Evolutionary conservation across 1,140 invertebrate genomes (phyloP).

Genomic region (Ceratosolen solmsi): DNA sequence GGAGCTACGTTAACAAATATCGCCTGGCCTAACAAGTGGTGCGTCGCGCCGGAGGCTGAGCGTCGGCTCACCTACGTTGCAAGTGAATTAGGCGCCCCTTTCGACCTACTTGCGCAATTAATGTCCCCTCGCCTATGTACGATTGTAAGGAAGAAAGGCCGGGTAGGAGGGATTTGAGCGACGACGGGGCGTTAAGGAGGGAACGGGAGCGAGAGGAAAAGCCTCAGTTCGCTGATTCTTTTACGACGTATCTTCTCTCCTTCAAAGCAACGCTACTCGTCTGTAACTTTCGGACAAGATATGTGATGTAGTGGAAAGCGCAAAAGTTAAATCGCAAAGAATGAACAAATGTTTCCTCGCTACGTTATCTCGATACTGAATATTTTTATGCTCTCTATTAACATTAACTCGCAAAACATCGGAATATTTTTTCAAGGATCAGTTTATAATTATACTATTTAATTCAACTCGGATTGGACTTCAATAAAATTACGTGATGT

Average conservation of each 20-base stretch:
- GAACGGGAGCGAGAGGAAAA: not conserved
- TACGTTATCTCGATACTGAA: too few species aligned
- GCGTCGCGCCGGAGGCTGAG: conserved; percentile 52
- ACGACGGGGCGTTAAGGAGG: too few species aligned
- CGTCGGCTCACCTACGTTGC: conserved; percentile 64
- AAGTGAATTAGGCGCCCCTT: conserved; percentile 72
- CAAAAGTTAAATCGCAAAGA: not conserved
- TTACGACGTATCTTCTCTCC: not conserved
- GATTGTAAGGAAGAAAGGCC: not conserved
- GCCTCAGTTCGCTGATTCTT: not conserved
- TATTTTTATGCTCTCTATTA: too few species aligned
- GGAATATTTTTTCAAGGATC: too few species aligned
- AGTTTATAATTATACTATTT: too few species aligned
- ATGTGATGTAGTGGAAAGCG: not conserved
- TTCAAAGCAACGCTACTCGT: not conserved
- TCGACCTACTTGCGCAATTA: conserved; percentile 72
- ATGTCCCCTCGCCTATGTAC: conserved; percentile 58
- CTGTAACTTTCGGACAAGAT: not conserved
- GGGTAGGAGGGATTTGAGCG: too few species aligned
- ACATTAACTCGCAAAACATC: too few species aligned
- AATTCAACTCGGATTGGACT: too few species aligned
- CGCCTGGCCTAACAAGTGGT: conserved; percentile 63
- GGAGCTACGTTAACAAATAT: conserved; percentile 65
- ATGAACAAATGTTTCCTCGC: too few species aligned
- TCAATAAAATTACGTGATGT: too few species aligned